Percentiles rank a stretch among this genome's conserved stretches.
Evolutionary conservation across 2,888 invertebrate species (phyloP).

Genomic region (Polietes domitor): DNA sequence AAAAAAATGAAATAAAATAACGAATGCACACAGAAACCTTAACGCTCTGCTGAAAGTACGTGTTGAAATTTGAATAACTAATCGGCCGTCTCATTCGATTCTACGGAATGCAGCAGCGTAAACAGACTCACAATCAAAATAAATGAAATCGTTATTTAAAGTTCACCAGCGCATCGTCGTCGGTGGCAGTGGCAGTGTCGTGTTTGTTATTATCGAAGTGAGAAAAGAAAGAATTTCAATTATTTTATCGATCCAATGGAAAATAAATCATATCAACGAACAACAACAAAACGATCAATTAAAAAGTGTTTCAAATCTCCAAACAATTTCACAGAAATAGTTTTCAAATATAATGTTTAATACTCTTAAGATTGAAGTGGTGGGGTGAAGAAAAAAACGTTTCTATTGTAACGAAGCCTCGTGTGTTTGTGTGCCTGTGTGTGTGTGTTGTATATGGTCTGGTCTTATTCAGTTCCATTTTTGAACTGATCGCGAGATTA

Average conservation of each 20-base stretch:
- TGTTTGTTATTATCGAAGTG: neutral
- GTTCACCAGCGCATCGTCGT: neutral
- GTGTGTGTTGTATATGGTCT: too few species aligned
- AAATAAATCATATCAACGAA: neutral
- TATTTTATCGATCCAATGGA: neutral
- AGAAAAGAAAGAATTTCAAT: neutral
- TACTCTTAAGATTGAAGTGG: neutral
- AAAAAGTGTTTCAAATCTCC: neutral
- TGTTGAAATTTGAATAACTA: constrained; percentile 26
- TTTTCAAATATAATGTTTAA: neutral
- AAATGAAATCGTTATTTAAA: neutral
- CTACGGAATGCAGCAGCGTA: neutral
- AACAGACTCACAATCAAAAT: neutral
- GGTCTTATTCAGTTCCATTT: neutral
- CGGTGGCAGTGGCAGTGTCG: neutral
- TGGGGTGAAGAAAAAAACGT: neutral
- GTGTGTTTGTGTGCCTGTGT: constrained; percentile 3
- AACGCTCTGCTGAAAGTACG: constrained; percentile 21
- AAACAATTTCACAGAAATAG: neutral
- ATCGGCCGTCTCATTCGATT: constrained; percentile 5
- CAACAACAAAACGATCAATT: neutral
- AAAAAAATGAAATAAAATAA: constrained; percentile 15
- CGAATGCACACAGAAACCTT: neutral
- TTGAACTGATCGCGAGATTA: constrained; percentile 8
- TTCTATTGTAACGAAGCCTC: neutral